phyloP scores from a whole-genome alignment of 2,113 vertebrate genomes.

The Pelecanus crispus region DNA sequence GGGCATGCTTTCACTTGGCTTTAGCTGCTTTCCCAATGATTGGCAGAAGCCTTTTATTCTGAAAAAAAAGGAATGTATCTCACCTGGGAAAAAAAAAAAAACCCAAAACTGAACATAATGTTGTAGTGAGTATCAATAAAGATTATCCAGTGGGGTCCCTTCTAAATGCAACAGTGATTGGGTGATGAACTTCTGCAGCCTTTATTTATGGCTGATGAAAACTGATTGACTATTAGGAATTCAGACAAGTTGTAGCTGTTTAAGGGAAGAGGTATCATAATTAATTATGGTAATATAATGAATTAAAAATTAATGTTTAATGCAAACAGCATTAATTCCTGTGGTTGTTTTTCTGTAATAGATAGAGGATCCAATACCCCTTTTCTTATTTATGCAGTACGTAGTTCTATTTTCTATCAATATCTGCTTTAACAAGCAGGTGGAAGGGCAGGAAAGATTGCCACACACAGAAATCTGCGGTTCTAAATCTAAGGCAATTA shows the following conservation, averaged over 20 bases:
- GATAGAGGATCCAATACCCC: background rate
- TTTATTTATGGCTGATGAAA: background rate
- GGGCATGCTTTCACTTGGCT: background rate
- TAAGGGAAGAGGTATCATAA: background rate
- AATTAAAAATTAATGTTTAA: background rate
- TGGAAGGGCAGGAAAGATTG: background rate
- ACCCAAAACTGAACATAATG: background rate
- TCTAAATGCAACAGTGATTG: background rate
- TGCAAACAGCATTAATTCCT: background rate
- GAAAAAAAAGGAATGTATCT: background rate
- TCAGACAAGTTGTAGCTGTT: background rate
- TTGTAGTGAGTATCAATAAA: background rate
- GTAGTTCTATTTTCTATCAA: background rate
- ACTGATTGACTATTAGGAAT: background rate
- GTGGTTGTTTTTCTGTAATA: background rate
- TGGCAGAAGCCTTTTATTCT: background rate
- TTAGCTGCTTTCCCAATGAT: background rate
- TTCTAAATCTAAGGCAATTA: background rate
- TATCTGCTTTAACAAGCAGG: background rate
- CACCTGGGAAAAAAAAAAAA: background rate
- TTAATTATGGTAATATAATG: background rate
- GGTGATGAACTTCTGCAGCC: background rate
- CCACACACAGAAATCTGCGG: background rate
- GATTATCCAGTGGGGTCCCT: background rate
- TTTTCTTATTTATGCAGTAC: background rate